Evolutionary conservation across 2,113 vertebrate genomes (phyloP), one percentile per base, ranked within the genome.

Genomic region (Ammodytes marinus): DNA sequence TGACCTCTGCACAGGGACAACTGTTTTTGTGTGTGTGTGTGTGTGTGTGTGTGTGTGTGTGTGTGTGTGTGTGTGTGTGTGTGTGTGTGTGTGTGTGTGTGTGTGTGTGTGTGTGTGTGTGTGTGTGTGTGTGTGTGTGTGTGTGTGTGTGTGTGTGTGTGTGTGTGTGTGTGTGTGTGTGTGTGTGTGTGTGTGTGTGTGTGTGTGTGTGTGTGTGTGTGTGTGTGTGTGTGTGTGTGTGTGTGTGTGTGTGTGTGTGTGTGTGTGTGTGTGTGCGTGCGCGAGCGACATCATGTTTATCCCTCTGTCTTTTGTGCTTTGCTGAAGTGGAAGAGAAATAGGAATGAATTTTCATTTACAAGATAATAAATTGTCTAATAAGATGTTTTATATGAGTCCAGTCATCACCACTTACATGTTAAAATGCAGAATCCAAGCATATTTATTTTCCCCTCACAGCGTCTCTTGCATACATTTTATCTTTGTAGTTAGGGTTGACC

Each of bases 61-160:
- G 19, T 67, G 81, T 64, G 47, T 78, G 45, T 74, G 39, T 63
- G 14, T 11, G 35, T 58, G 61, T 84, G 71, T 75, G n/a, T n/a
- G n/a, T n/a, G n/a, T n/a, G n/a, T n/a, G n/a, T n/a, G n/a, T n/a
- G n/a, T n/a, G n/a, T n/a, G n/a, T 61, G 49, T 5, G 27, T 4
- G 4, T 69, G 27, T 27, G 50, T 12, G 8, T 39, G 27, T 13
- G 46, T 8, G n/a, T 61, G 49, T 5, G 27, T 4, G 4, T 69
- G 27, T 27, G 50, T 12, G 8, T 39, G 27, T 13, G 46, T 8
- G n/a, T 61, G 49, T 5, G 27, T 4, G 4, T 69, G 27, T 27
- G 50, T 12, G 8, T 39, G 27, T 13, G 46, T 8, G n/a, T 61
- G 49, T 5, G 27, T 4, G 4, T 69, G 27, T 27, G 50, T 12